These are phyloP conservation scores for Temnothorax curvispinosus DNA, from an alignment of 1,140 invertebrate species.

Conservation along the genomic window DNA sequence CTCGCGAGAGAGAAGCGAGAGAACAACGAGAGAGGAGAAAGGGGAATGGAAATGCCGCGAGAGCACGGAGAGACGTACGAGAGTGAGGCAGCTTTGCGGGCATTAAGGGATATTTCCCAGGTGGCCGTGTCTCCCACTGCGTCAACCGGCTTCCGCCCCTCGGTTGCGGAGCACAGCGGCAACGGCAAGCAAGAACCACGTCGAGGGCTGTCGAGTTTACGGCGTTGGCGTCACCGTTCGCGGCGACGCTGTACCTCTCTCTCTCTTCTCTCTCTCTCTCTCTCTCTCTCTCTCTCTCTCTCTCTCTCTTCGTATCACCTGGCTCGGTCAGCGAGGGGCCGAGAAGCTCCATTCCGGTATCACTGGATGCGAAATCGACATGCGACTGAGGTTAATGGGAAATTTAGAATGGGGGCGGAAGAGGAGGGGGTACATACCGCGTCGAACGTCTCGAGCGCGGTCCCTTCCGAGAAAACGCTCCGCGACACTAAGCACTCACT, in stretches of 20 bases:
- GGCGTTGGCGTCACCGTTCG: conserved; percentile 36
- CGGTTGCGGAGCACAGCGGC: conserved; percentile 33
- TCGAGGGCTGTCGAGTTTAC: conserved; percentile 41
- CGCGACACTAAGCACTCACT: too few species aligned
- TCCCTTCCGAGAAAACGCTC: too few species aligned
- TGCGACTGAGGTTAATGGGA: too few species aligned
- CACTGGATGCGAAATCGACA: too few species aligned
- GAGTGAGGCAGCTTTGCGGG: conserved; percentile 72
- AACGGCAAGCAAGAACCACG: conserved; percentile 64
- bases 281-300: too few species aligned
- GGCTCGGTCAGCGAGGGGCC: too few species aligned
- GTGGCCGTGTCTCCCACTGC: conserved; percentile 70
- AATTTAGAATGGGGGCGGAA: too few species aligned
- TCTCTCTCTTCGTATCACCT: too few species aligned
- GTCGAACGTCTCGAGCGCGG: too few species aligned
- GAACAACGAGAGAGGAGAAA: neutral
- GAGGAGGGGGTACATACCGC: too few species aligned
- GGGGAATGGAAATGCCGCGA: conserved; percentile 37
- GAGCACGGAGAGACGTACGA: conserved; percentile 52
- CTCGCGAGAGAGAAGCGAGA: neutral
- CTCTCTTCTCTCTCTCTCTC: too few species aligned
- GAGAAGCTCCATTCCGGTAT: too few species aligned
- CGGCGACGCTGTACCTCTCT: neutral
- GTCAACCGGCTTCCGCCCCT: conserved; percentile 60
- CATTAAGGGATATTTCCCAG: conserved; percentile 79